Percentiles rank a stretch among this genome's conserved stretches.
Evolutionary conservation across 1,140 invertebrate genomes (phyloP).

Genomic region (Popillia japonica): DNA sequence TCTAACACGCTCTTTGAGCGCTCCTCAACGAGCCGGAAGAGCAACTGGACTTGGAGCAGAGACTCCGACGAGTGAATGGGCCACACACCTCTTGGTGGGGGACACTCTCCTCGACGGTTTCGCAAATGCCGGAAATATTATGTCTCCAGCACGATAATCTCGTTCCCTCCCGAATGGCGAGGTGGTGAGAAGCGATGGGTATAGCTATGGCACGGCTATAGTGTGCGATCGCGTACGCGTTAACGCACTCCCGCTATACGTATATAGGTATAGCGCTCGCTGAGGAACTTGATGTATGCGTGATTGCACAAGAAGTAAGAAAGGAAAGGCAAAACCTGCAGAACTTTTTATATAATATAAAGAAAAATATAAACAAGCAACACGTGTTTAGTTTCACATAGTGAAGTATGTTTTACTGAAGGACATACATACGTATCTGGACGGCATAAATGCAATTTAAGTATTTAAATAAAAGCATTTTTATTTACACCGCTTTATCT

Average conservation of each 20-base stretch:
- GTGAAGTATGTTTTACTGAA: not conserved
- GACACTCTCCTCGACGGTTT: slow-evolving; percentile 47
- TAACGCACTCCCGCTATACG: not conserved
- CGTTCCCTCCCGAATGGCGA: not conserved
- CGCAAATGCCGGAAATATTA: slow-evolving; percentile 55
- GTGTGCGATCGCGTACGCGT: not conserved
- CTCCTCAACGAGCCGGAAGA: slow-evolving; percentile 54
- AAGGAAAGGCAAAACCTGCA: slow-evolving; percentile 27
- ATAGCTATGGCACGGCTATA: not conserved
- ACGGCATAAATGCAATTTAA: no score
- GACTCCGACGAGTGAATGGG: slow-evolving; percentile 51
- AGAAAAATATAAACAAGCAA: slow-evolving; percentile 1
- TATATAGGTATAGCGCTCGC: not conserved
- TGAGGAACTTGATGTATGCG: not conserved
- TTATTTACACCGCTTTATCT: no score
- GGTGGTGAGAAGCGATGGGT: slow-evolving; percentile 22
- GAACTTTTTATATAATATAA: not conserved
- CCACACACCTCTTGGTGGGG: slow-evolving; percentile 46
- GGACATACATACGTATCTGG: no score
- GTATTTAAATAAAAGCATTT: no score
- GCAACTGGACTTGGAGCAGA: slow-evolving; percentile 53
- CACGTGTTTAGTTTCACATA: not conserved
- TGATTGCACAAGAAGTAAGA: slow-evolving; percentile 30
- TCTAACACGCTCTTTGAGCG: slow-evolving; percentile 44
- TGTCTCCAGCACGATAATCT: slow-evolving; percentile 22